Evolutionary conservation across 2,113 vertebrate species (phyloP).

Genomic region (Scopus umbretta): DNA sequence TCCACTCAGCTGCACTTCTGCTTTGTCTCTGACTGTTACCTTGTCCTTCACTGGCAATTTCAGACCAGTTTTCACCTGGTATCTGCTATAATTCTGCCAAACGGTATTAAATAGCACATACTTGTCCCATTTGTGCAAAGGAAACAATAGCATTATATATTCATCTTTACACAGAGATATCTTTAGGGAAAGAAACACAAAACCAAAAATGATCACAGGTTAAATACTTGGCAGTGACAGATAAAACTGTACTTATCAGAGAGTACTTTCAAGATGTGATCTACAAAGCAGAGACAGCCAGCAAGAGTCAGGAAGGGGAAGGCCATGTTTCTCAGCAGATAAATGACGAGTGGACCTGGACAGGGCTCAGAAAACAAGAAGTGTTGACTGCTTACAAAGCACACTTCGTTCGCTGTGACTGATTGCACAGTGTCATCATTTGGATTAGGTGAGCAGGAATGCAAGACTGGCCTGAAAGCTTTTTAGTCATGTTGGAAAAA

Average conservation of each 20-base stretch:
- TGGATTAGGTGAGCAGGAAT: conserved; percentile 38
- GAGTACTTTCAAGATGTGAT: background rate
- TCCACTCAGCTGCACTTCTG: background rate
- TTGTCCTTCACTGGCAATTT: background rate
- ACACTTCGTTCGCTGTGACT: background rate
- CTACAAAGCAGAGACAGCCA: background rate
- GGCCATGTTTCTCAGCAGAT: background rate
- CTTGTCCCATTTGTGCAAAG: background rate
- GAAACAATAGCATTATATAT: background rate
- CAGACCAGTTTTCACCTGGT: background rate
- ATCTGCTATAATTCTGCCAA: background rate
- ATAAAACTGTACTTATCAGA: background rate
- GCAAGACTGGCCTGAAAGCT: background rate
- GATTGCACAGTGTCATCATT: background rate
- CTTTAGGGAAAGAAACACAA: background rate
- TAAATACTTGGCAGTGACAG: background rate
- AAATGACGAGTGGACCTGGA: background rate
- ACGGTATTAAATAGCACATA: background rate
- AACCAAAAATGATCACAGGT: background rate
- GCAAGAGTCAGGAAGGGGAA: background rate
- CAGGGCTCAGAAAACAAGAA: background rate
- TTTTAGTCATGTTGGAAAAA: conserved; percentile 51
- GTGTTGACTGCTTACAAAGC: conserved; percentile 17
- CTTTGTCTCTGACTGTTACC: background rate
- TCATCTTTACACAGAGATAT: background rate